Evolutionary conservation across 2,797 vertebrate species (phyloP), one percentile per base, ranked within the genome.

Genomic region (Synaphobranchus kaupii): DNA sequence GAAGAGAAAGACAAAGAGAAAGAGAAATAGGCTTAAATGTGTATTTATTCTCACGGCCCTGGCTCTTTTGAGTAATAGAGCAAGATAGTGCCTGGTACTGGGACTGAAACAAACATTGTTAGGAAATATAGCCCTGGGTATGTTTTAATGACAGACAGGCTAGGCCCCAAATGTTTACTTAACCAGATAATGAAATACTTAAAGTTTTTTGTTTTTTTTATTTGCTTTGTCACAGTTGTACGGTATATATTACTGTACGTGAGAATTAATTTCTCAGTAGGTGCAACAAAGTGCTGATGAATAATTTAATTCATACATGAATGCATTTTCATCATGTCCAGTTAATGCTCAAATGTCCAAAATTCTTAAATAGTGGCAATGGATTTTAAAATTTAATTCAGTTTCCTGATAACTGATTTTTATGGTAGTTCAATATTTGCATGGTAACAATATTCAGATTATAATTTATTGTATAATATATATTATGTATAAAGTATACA

Each of bases 351-450:
- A 63, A 68, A 68, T 68, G 9, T 28, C 25, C 63, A 68, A 68
- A 68, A 68, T 68, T 68, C 63, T 81, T 81, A 81, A 50, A 48
- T 50, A 81, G 47, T 25, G 92, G 94, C 91, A 92, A 94, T 93
- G 91, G 92, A 93, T 87, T 84, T 88, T 90, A 92, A 91, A 94
- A 92, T 90, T 93, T 94, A 90, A 92, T 71, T 85, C 71, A 50
- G 63, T 28, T 39, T 92, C 88, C 93, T 94, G 92, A 90, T 90
- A 85, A 44, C 90, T 94, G 92, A 94, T 93, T 94, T 92, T 90
- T 89, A 91, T 91, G 93, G 92, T 92, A 92, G 92, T 88, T 92
- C 92, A 91, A 90, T 90, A 85, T 68, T 86, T 85, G 90, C 88
- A 93, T 93, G 92, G 88, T 83, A 71, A 85, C 86, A 86, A 90